Evolutionary conservation across 2,888 invertebrate species (phyloP), one percentile per base, ranked within the genome.

Genomic region (Esperia sulphurella): DNA sequence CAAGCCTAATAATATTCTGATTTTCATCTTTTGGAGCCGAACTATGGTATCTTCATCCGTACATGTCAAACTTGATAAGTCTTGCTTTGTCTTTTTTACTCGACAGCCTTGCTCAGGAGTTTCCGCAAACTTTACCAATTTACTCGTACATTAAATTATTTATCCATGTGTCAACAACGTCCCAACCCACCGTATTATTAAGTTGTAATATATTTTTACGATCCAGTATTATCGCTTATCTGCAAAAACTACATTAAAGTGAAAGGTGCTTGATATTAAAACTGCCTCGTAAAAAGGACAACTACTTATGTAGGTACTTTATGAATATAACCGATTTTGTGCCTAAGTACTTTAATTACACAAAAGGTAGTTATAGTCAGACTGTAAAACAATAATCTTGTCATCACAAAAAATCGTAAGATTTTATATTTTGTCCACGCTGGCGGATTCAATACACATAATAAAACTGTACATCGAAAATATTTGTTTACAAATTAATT

Each of bases 241-340:
- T 43, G 43, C 9, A 43, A 8, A 43, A 43, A 43, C 14, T 14
- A 33, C 14, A 43, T 43, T 43, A 43, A 12, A 10, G 43, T 43
- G 43, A 43, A 43, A 43, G 43, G 43, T 43, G n/a, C 9, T 5
- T 6, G 35, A 37, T 42, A 46, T 37, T 46, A 37, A 46, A 49
- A 39, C 43, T 41, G 42, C 40, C 14, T 49, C 41, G 30, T 38
- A 38, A 43, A 42, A 49, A 45, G 13, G 40, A 39, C 41, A 30
- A 35, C 45, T 13, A 28, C 45, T 37, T 30, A 21, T 21, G 21
- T 21, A 21, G 21, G 21, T 21, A 21, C 21, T 21, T 21, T 21
- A 21, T 21, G 2, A 21, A 21, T 3, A 21, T 21, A 21, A 2
- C 2, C 21, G 21, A 21, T 2, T 21, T 3, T 21, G 21, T 21